Percentiles rank a stretch among this genome's conserved stretches.
Evolutionary conservation across 92 coral and sea anemone species (phyloP).

Genomic region (Montipora capitata): DNA sequence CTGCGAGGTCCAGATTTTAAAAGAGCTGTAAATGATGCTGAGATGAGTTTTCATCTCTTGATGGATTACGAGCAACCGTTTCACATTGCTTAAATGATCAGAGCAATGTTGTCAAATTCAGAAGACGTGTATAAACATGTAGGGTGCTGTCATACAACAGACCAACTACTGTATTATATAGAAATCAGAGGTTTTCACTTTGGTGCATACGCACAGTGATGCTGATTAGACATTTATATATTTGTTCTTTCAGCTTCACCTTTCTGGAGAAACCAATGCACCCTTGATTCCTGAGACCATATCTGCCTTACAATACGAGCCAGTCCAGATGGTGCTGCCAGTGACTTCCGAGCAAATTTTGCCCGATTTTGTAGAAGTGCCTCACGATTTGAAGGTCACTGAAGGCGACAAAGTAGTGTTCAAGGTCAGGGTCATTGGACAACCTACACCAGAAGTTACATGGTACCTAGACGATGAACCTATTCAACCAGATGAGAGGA

Average conservation of each 20-base stretch:
- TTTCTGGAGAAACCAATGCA: constrained; percentile 26
- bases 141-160: no score
- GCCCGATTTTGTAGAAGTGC: constrained; percentile 58
- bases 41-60: no score
- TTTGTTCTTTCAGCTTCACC: background rate
- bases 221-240: no score
- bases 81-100: no score
- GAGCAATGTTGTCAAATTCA: no score
- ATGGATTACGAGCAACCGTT: no score
- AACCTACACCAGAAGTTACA: constrained; percentile 78
- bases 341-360: constrained; percentile 46
- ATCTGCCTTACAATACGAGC: constrained; percentile 58
- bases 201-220: no score
- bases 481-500: constrained; percentile 65
- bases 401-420: constrained; percentile 86
- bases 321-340: constrained; percentile 82
- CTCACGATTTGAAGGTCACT: constrained; percentile 75
- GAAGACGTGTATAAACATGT: no score
- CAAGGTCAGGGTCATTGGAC: constrained; percentile 84
- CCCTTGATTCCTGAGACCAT: constrained; percentile 51
- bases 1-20: constrained; percentile 50
- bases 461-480: constrained; percentile 94
- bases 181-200: no score
- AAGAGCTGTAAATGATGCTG: no score
- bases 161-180: no score